A percentile compares a stretch with the other conserved stretches of the same genome.
phyloP scores from a whole-genome alignment of 2,113 vertebrate genomes.

The Aegithalos caudatus region DNA sequence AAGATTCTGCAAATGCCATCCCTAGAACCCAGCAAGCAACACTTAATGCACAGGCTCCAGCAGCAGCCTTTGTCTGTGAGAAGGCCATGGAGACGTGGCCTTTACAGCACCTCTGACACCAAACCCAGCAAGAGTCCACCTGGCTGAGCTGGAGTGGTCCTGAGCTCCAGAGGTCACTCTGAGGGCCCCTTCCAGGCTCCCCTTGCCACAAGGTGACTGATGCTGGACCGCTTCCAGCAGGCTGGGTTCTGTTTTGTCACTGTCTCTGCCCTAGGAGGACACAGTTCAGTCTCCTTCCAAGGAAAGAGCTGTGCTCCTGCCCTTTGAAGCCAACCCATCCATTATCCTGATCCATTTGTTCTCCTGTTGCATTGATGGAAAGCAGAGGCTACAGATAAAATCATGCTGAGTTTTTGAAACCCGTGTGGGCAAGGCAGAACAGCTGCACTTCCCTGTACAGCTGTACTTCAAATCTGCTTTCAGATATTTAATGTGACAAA shows the following conservation, averaged over 20 bases:
- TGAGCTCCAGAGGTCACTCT: neutral
- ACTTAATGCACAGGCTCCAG: neutral
- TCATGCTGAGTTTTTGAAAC: neutral
- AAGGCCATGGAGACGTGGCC: rapidly evolving
- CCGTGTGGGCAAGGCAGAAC: neutral
- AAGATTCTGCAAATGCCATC: neutral
- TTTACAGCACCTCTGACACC: neutral
- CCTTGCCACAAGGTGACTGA: neutral
- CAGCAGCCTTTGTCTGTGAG: neutral
- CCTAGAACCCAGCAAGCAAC: neutral
- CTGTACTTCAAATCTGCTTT: neutral
- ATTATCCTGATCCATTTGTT: neutral
- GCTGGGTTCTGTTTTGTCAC: neutral
- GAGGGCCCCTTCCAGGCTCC: neutral
- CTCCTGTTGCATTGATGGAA: neutral
- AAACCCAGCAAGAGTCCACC: neutral
- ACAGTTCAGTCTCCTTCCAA: neutral
- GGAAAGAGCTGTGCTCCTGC: neutral
- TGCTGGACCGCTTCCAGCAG: neutral
- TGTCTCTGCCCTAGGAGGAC: neutral
- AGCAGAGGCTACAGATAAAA: neutral
- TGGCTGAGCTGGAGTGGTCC: neutral
- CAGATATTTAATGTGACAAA: neutral
- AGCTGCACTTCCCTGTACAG: neutral
- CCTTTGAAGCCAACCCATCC: neutral